Conservation (phyloP, 2,888 invertebrate genomes). For the Conomelus anceps region DNA sequence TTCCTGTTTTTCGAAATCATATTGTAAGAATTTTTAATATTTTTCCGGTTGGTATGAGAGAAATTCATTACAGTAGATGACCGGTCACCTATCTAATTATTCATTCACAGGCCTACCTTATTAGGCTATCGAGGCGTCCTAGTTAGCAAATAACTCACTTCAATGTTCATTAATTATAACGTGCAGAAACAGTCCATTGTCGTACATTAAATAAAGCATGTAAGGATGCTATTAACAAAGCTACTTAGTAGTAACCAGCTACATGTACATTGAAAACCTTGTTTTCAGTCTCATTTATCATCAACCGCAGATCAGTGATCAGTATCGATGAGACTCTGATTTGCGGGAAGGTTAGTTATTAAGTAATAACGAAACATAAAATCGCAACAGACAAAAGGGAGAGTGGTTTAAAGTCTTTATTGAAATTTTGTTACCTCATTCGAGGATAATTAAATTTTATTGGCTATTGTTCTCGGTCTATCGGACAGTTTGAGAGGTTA, state of each 20-base stretch:
- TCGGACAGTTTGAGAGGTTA: too few relatives aligned
- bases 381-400: background rate
- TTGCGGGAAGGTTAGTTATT: background rate
- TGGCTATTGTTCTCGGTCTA: too few relatives aligned
- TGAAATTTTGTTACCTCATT: background rate
- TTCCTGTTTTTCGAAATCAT: too few relatives aligned
- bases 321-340: background rate
- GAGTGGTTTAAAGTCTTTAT: background rate
- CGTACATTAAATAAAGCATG: background rate
- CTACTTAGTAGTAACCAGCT: background rate
- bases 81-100: background rate
- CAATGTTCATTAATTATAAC: background rate
- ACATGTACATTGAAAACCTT: background rate
- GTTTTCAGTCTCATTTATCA: too few relatives aligned
- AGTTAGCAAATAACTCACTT: background rate
- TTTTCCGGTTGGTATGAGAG: too few relatives aligned
- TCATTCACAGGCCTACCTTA: background rate
- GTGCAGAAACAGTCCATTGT: background rate
- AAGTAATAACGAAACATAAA: background rate
- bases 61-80: background rate
- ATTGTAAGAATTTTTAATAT: too few relatives aligned
- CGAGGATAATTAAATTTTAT: background rate
- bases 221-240: background rate
- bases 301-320: background rate
- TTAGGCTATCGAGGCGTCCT: background rate